Conservation (phyloP, 2,888 invertebrate genomes). For the Spodoptera littoralis region DNA sequence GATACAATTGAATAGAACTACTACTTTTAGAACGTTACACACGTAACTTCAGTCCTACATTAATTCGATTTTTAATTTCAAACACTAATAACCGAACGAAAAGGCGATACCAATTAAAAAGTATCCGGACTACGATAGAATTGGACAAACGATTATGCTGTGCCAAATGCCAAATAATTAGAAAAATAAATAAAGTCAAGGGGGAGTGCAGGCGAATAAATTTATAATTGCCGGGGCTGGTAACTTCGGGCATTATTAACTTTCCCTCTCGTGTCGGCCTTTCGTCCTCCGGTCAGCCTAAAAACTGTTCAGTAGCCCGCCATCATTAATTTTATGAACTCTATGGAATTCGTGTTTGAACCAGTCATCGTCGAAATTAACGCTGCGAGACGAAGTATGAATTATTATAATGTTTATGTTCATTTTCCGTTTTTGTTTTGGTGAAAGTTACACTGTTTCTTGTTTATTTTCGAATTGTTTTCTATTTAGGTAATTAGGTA, state of each 20-base stretch:
- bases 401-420: conserved; percentile 5
- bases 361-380: conserved; percentile 9
- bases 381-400: not conserved
- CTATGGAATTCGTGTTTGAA: conserved; percentile 39
- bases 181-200: conserved; percentile 55
- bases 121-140: conserved; percentile 42
- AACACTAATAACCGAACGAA: conserved; percentile 6
- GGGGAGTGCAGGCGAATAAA: conserved; percentile 58
- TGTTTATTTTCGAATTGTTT: too few relatives aligned
- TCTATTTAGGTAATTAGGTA: too few relatives aligned
- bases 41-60: too few relatives aligned
- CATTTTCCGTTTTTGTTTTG: not conserved
- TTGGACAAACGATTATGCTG: conserved; percentile 49
- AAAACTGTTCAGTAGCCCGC: conserved; percentile 52
- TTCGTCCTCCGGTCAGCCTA: conserved; percentile 61
- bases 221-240: conserved; percentile 64
- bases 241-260: conserved; percentile 71
- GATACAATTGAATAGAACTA: too few relatives aligned
- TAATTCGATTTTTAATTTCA: conserved; percentile 6
- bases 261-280: conserved; percentile 56
- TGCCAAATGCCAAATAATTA: conserved; percentile 54
- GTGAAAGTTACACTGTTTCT: too few relatives aligned
- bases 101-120: conserved; percentile 39
- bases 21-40: too few relatives aligned
- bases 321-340: conserved; percentile 63